These are phyloP conservation scores for Parasteatoda tepidariorum DNA, from an alignment of 1,140 invertebrate species.

Conservation along the genomic window DNA sequence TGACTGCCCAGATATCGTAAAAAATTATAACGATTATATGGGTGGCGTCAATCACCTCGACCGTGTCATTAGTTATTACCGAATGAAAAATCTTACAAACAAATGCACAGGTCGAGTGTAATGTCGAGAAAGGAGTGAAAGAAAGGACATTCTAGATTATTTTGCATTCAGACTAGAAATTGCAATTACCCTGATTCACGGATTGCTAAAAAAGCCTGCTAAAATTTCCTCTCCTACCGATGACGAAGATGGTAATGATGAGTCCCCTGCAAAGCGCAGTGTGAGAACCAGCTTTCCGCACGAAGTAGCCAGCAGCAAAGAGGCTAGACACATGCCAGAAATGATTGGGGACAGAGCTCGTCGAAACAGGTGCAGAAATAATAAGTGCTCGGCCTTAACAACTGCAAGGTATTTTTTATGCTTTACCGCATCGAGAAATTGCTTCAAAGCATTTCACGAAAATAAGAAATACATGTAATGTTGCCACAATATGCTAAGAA, in stretches of 20 bases:
- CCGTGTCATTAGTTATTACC: conserved; percentile 48
- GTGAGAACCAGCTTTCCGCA: background rate
- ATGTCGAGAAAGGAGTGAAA: background rate
- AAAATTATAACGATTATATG: conserved; percentile 64
- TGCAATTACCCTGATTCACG: background rate
- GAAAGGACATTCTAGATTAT: background rate
- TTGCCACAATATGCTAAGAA: too few species aligned
- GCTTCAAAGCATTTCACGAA: background rate
- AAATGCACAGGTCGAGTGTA: conserved; percentile 64
- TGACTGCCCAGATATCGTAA: conserved; percentile 51
- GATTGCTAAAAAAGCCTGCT: background rate
- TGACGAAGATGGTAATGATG: background rate
- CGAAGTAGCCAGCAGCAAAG: background rate
- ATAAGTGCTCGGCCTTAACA: background rate
- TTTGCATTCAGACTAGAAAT: background rate
- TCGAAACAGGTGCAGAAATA: background rate
- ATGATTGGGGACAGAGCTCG: background rate
- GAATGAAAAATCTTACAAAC: conserved; percentile 55
- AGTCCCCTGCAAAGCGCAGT: background rate
- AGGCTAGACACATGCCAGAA: background rate
- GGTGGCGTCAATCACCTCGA: conserved; percentile 63
- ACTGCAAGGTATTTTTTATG: background rate
- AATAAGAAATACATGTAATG: too few species aligned
- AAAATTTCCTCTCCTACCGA: background rate
- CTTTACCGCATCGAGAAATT: background rate